Conservation (phyloP, 2,888 invertebrate genomes). For the Arctia plantaginis region DNA sequence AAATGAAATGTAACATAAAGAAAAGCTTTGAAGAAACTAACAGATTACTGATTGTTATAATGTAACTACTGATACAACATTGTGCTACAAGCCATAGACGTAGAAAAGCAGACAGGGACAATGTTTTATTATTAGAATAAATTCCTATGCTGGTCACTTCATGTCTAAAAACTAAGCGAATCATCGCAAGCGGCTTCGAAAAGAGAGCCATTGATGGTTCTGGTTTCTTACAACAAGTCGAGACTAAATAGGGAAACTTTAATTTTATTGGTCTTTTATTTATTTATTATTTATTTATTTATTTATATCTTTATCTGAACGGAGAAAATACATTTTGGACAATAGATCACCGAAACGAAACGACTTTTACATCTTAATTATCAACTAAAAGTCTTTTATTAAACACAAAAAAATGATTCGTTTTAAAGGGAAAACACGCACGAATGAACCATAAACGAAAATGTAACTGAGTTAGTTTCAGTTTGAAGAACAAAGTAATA, state of each 20-base stretch:
- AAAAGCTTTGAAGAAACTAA: not conserved
- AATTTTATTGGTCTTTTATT: too few species aligned
- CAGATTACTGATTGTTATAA: not conserved
- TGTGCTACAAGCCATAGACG: too few species aligned
- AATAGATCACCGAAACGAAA: too few species aligned
- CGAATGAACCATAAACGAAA: not conserved
- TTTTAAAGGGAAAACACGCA: not conserved
- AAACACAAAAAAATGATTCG: not conserved
- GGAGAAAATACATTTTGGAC: too few species aligned
- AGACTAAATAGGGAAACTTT: too few species aligned
- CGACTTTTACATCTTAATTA: not conserved
- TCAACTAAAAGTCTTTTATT: not conserved
- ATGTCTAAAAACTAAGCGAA: not conserved
- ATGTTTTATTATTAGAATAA: too few species aligned
- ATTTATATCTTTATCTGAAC: too few species aligned
- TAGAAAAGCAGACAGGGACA: too few species aligned
- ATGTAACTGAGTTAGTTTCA: not conserved
- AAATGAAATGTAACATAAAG: not conserved
- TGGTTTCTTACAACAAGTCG: too few species aligned
- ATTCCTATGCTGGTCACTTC: too few species aligned
- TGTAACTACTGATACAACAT: too few species aligned
- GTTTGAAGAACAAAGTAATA: conserved; percentile 4
- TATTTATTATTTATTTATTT: too few species aligned
- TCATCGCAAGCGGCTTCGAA: not conserved
- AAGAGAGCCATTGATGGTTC: not conserved